Conservation (phyloP, 2,888 invertebrate species). For the Lycophotia porphyrea region DNA sequence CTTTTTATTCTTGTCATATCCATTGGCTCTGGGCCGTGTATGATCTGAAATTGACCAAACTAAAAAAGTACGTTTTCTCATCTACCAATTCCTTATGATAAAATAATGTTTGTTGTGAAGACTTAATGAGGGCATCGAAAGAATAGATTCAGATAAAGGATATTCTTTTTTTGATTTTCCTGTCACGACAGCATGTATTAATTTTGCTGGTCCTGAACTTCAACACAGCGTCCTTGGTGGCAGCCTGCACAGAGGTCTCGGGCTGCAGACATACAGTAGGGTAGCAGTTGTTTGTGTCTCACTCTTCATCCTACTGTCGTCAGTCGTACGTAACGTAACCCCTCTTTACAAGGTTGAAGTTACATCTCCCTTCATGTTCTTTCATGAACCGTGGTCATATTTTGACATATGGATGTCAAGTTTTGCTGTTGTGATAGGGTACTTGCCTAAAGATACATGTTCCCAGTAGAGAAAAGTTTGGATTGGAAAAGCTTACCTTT, state of each 20-base stretch:
- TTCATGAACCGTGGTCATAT: background rate
- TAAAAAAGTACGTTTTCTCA: slow-evolving; percentile 18
- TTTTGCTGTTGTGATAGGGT: background rate
- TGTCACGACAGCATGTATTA: no score
- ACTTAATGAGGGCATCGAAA: background rate
- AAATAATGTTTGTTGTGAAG: background rate
- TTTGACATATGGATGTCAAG: background rate
- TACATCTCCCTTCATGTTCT: background rate
- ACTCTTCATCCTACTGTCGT: background rate
- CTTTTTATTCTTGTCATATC: slow-evolving; percentile 83
- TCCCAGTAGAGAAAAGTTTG: background rate
- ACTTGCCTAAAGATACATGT: background rate
- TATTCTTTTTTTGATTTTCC: background rate
- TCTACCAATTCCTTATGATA: background rate
- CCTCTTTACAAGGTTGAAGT: background rate
- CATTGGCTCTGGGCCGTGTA: slow-evolving; percentile 81
- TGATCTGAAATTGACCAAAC: slow-evolving; percentile 76
- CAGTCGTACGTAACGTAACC: background rate
- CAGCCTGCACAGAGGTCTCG: background rate
- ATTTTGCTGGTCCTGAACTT: background rate
- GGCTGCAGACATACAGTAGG: background rate
- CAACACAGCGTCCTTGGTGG: background rate
- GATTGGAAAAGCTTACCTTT: background rate
- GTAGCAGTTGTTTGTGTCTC: background rate
- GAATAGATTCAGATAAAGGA: background rate